Percentiles rank a stretch among this genome's conserved stretches.
Evolutionary conservation across 1,140 invertebrate genomes (phyloP).

Genomic region (Trachelipus rathkii): DNA sequence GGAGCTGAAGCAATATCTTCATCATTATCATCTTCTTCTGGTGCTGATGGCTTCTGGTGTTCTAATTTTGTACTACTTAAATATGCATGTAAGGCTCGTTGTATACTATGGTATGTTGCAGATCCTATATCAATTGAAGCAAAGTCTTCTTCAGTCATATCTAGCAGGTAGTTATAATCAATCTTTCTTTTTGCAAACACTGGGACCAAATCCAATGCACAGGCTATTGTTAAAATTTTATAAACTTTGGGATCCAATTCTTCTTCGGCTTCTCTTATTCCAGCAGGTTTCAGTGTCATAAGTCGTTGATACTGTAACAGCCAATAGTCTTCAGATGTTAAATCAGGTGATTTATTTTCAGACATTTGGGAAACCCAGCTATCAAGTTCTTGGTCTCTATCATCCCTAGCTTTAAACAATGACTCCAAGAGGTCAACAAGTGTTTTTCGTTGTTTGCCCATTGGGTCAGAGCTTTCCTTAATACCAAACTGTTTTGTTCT

Average conservation of each 20-base stretch:
- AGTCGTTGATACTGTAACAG: constrained; percentile 75
- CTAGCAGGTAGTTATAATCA: constrained; percentile 52
- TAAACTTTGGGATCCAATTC: constrained; percentile 65
- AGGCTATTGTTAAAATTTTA: constrained; percentile 65
- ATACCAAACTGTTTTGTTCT: constrained; percentile 65
- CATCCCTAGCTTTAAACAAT: constrained; percentile 67
- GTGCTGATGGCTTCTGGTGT: constrained; percentile 60
- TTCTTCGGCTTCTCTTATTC: constrained; percentile 59
- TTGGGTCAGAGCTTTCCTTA: constrained; percentile 63
- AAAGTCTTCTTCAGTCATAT: constrained; percentile 57
- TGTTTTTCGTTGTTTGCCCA: constrained; percentile 66
- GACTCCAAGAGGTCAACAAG: constrained; percentile 66
- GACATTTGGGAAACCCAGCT: constrained; percentile 69
- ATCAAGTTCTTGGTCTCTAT: constrained; percentile 63
- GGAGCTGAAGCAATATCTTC: constrained; percentile 52
- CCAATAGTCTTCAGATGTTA: constrained; percentile 65
- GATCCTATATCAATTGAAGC: constrained; percentile 50
- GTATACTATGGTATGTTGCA: constrained; percentile 32
- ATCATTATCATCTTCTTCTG: constrained; percentile 54
- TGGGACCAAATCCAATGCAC: constrained; percentile 71
- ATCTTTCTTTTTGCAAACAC: constrained; percentile 59
- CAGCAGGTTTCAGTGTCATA: constrained; percentile 66
- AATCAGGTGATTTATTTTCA: constrained; percentile 40
- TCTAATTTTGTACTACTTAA: constrained; percentile 52
- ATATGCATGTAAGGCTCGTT: constrained; percentile 43